Base-by-base conservation (phyloP, 2,797 vertebrate species). In the Acanthiza pusilla region DNA sequence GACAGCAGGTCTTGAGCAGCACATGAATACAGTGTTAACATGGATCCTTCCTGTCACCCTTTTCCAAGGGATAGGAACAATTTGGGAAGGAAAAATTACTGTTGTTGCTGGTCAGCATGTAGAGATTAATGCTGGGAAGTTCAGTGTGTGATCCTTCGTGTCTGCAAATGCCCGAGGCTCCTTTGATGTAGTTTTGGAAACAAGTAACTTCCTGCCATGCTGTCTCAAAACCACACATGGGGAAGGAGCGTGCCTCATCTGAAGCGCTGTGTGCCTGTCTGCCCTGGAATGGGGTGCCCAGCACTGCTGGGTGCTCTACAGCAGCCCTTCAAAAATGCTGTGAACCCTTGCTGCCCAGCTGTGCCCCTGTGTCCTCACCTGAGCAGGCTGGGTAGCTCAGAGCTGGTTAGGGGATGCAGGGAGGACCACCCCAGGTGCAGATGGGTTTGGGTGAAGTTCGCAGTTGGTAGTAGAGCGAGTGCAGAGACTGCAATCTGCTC, bases 321-420 rank as follows among this genome's bases (percentile, higher is more conserved):
- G 70, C 27, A 51, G 38, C 71, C 84, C 50, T 71, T 43, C 12
- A 27, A 30, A 71, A 42, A 2, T 4, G 20, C 4, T 4, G 26
- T 50, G 45, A 68, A 5, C 58, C 19, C 45, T 51, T 61, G 20
- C 48, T 88, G 55, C 53, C 42, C 17, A 3, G 19, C 71, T 71
- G 7, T 57, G 23, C 19, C 53, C 22, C 40, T 18, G 23, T 71
- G 51, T 15, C 15, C 43, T n/a, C 17, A 9, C n/a, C 42, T 40
- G 86, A 40, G 47, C 0, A 0, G 67, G 25, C 66, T 2, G 15
- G 36, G 42, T 25, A 16, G 22, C 71, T 71, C 43, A 4, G 78
- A 62, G 68, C 45, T 43, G 72, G 8, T 14, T n/a, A 9, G 30
- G 38, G 34, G 4, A 1, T 25, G 27, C 0, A 0, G 40, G 15